Evolutionary conservation across 2,113 vertebrate genomes (phyloP).

Genomic region (Chrysemys picta): DNA sequence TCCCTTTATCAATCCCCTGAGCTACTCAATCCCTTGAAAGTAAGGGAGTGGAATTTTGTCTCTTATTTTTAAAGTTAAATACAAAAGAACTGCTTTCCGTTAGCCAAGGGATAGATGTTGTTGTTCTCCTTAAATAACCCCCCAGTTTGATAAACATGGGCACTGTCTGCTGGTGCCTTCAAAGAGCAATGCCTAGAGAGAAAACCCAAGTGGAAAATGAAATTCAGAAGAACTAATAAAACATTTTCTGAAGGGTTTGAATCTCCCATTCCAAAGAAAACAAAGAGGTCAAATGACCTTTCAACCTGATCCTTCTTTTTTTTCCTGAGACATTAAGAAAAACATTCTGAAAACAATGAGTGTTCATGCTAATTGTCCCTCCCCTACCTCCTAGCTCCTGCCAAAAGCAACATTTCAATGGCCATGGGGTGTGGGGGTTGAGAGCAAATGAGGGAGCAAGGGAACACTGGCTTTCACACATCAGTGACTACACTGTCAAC

Average conservation of each 20-base stretch:
- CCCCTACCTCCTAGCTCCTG: slow-evolving; percentile 70
- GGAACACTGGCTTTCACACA: slow-evolving; percentile 71
- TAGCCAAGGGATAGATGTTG: slow-evolving; percentile 30
- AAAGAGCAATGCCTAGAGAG: slow-evolving; percentile 59
- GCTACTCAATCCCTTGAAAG: slow-evolving; percentile 2
- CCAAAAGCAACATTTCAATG: slow-evolving; percentile 79
- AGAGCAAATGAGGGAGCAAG: slow-evolving; percentile 71
- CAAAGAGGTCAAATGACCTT: slow-evolving; percentile 76
- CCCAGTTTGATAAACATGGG: slow-evolving; percentile 36
- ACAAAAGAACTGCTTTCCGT: slow-evolving; percentile 21
- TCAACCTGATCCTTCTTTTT: slow-evolving; percentile 64
- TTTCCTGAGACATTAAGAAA: slow-evolving; percentile 73
- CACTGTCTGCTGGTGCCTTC: slow-evolving; percentile 56
- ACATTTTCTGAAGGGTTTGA: slow-evolving; percentile 74
- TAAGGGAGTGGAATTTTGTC: neutral
- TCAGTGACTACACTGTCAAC: slow-evolving; percentile 61
- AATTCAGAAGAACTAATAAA: slow-evolving; percentile 74
- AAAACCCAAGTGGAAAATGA: slow-evolving; percentile 69
- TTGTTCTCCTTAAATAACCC: slow-evolving; percentile 67
- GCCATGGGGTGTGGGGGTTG: slow-evolving; percentile 72
- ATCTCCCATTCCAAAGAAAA: slow-evolving; percentile 76
- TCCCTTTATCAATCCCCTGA: neutral
- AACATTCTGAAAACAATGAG: slow-evolving; percentile 79
- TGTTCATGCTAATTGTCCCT: slow-evolving; percentile 75
- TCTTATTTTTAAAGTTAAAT: slow-evolving; percentile 19